A percentile compares a stretch with the other conserved stretches of the same genome.
phyloP scores from a whole-genome alignment of 2,113 vertebrate species.

The Semicossyphus pulcher region DNA sequence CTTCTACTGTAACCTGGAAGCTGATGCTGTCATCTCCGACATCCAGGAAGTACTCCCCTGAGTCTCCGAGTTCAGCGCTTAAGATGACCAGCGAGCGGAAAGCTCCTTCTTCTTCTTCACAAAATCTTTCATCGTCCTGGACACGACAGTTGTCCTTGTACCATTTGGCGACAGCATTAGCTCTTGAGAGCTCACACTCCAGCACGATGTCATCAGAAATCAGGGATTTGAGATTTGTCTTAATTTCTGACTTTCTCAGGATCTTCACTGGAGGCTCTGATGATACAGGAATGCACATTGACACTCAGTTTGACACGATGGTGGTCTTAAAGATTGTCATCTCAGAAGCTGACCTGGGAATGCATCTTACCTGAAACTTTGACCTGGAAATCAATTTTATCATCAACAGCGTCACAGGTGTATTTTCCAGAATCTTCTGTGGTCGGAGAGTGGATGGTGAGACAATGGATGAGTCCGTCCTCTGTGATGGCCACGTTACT shows the following conservation, averaged over 20 bases:
- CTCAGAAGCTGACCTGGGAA: neutral
- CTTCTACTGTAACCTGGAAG: conserved; percentile 87
- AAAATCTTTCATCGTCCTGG: conserved; percentile 84
- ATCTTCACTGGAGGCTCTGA: conserved; percentile 86
- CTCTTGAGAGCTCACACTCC: conserved; percentile 86
- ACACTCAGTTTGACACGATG: neutral
- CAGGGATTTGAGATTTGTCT: conserved; percentile 61
- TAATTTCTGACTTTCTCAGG: conserved; percentile 82
- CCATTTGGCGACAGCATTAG: conserved; percentile 84
- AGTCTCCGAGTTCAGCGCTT: conserved; percentile 81
- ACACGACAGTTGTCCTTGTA: conserved; percentile 90
- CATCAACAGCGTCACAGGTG: conserved; percentile 80
- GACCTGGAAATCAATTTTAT: conserved; percentile 86
- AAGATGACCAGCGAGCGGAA: conserved; percentile 87
- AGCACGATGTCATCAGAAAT: conserved; percentile 86
- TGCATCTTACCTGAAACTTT: conserved; percentile 86
- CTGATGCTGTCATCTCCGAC: conserved; percentile 84
- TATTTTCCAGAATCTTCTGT: conserved; percentile 85
- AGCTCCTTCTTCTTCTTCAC: conserved; percentile 88
- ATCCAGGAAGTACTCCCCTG: conserved; percentile 92
- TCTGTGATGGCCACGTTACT: conserved; percentile 65
- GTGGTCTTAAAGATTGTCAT: neutral
- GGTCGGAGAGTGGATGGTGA: conserved; percentile 75
- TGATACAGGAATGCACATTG: conserved; percentile 20
- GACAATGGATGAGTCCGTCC: conserved; percentile 70